Evolutionary conservation across 2,113 vertebrate genomes (phyloP), one percentile per base, ranked within the genome.

Genomic region (Oryzias melastigma): DNA sequence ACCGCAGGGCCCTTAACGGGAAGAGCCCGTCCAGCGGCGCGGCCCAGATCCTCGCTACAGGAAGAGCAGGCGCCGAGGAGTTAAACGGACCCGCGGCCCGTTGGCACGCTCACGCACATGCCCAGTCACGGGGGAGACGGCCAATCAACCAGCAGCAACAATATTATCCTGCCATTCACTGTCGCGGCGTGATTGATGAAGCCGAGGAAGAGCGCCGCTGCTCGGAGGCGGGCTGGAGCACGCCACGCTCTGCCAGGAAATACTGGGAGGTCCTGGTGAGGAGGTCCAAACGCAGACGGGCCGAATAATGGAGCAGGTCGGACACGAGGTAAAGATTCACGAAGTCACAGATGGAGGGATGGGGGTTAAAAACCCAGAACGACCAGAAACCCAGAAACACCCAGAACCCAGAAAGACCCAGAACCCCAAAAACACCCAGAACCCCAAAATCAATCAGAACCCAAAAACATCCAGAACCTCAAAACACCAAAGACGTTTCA

Each of bases 151-250:
- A 74, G 53, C 82, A 86, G 82, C 74, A 89, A 90, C 82, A 89
- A 90, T 89, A 89, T 90, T 89, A 88, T 90, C 76, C 89, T 90
- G 89, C 82, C 89, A 87, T 81, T 89, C 85, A 87, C 74, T 89
- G 89, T 86, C 84, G 71, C 53, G 2, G 7, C 0, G 75, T 89
- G 89, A 90, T 89, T 89, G 87, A 90, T 90, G 85, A 88, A 78
- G 82, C 46, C 7, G 44, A 77, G 73, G 55, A 52, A 63, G 65
- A 60, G 51, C 64, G 53, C 41, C n/a, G 58, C 75, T 52, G 22
- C 22, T 22, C 22, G 22, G 22, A 22, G 22, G 22, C 22, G 22
- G 22, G 22, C 22, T 3, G 22, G 22, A 22, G 22, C 22, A 3
- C 22, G 22, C 22, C 45, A 47, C 35, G 49, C 4, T 3, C 41